Conservation (phyloP, 2,888 invertebrate species). For the Terebella lapidaria region DNA sequence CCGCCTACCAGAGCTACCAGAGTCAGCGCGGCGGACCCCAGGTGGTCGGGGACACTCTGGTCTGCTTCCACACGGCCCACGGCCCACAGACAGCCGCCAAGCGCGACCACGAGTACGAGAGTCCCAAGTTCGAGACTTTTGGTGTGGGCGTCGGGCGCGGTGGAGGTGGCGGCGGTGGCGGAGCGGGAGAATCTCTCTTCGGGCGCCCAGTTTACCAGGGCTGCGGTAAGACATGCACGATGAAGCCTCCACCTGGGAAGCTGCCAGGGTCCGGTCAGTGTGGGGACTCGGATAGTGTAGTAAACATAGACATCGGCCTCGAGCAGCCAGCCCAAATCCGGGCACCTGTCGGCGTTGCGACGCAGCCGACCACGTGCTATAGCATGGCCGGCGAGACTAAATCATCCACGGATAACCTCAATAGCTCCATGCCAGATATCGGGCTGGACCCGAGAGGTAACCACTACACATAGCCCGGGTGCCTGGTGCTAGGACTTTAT, state of each 20-base stretch:
- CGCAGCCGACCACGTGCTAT: neutral
- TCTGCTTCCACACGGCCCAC: neutral
- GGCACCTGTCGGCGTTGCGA: neutral
- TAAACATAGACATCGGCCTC: neutral
- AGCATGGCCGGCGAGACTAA: neutral
- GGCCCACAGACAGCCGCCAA: no score
- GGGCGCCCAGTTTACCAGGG: neutral
- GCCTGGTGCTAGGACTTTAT: no score
- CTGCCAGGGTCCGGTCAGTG: neutral
- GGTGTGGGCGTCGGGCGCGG: neutral
- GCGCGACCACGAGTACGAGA: neutral
- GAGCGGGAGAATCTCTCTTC: neutral
- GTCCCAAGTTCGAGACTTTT: neutral
- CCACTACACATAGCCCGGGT: neutral
- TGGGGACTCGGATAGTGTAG: neutral
- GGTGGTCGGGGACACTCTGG: neutral
- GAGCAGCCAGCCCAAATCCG: neutral
- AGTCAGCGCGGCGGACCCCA: neutral
- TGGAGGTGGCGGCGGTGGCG: no score
- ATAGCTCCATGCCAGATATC: neutral
- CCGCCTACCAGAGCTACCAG: neutral
- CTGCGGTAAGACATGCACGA: neutral
- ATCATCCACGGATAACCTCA: neutral
- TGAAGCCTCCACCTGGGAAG: no score
- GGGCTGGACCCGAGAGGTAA: neutral